These are phyloP conservation scores for Drosophila subsilvestris DNA, from an alignment of 2,888 invertebrate species.

Conservation along the genomic window DNA sequence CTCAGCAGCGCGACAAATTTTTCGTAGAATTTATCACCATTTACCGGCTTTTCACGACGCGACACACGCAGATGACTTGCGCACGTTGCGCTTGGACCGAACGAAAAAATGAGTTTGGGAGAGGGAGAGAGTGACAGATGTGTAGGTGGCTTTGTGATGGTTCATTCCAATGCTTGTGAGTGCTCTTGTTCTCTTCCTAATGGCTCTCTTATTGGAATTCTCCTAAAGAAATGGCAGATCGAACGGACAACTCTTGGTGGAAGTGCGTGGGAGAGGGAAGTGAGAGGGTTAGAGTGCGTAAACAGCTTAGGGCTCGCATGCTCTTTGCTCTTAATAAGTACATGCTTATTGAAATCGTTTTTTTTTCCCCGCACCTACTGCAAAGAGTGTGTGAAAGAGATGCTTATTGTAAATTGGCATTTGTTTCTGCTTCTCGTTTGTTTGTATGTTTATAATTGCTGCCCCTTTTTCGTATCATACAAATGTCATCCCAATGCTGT, in stretches of 20 bases:
- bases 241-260: neutral
- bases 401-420: too few relatives aligned
- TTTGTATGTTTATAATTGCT: too few relatives aligned
- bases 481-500: neutral
- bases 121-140: neutral
- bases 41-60: too few relatives aligned
- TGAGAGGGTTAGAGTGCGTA: too few relatives aligned
- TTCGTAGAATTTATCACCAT: too few relatives aligned
- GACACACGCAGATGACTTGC: neutral
- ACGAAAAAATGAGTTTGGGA: neutral
- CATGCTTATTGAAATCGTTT: neutral
- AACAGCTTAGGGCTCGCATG: neutral
- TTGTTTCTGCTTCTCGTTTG: too few relatives aligned
- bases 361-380: neutral
- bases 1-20: too few relatives aligned
- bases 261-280: neutral
- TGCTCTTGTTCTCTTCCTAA: neutral
- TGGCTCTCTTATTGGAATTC: too few relatives aligned
- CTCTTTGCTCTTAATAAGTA: neutral
- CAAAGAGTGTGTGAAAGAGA: neutral
- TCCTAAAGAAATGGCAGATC: neutral
- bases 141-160: too few relatives aligned
- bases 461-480: too few relatives aligned
- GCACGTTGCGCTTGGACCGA: neutral
- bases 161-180: too few relatives aligned